phyloP scores from a whole-genome alignment of 2,797 vertebrate genomes.

The Typhlichthys subterraneus region DNA sequence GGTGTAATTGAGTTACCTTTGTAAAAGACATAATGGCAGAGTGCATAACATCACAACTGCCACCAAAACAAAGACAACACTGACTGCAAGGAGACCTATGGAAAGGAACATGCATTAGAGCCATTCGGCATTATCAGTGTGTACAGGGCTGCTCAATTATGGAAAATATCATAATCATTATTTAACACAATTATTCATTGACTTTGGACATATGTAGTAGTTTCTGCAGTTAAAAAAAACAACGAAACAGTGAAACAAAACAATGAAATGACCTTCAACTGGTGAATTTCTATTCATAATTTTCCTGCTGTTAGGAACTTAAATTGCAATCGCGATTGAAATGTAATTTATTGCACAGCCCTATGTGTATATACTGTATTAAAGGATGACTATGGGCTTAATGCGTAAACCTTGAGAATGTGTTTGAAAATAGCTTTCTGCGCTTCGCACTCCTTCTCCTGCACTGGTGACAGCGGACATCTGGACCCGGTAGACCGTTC shows the following conservation, averaged over 20 bases:
- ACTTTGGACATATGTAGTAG: too few species aligned
- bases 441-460: constrained; percentile 76
- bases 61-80: constrained; percentile 13
- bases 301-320: neutral
- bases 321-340: neutral
- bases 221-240: too few species aligned
- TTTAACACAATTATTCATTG: too few species aligned
- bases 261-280: too few species aligned
- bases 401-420: constrained; percentile 43
- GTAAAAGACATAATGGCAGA: constrained; percentile 44
- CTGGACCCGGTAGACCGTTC: constrained; percentile 69
- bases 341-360: neutral
- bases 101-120: neutral
- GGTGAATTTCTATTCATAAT: too few species aligned
- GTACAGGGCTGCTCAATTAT: neutral
- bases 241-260: too few species aligned
- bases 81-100: constrained; percentile 12
- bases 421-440: constrained; percentile 51
- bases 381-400: neutral
- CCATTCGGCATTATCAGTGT: neutral
- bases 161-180: neutral
- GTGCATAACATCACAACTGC: constrained; percentile 35
- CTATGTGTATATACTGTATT: neutral
- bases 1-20: constrained; percentile 56
- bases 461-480: constrained; percentile 81